phyloP scores from a whole-genome alignment of 2,113 vertebrate species.

The Cyphomyrus plagiostoma region DNA sequence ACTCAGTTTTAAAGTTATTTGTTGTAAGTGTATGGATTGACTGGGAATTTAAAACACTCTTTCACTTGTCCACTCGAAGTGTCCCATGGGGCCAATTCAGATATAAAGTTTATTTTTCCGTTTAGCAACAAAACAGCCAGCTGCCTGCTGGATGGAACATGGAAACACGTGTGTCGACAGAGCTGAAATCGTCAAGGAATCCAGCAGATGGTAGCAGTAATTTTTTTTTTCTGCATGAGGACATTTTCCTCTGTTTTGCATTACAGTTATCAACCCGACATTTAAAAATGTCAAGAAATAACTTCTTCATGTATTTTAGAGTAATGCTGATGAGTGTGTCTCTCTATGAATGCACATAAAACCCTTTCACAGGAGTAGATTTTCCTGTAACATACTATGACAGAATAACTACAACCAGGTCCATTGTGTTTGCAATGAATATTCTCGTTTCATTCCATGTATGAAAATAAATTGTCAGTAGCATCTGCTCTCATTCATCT shows the following conservation, averaged over 20 bases:
- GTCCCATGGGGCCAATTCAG: neutral
- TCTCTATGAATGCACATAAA: neutral
- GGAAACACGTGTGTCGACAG: neutral
- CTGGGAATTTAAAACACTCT: neutral
- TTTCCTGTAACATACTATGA: neutral
- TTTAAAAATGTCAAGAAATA: neutral
- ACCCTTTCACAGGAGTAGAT: neutral
- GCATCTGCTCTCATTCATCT: neutral
- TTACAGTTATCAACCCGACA: neutral
- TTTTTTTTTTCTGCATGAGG: neutral
- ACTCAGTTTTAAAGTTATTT: neutral
- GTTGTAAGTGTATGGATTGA: neutral
- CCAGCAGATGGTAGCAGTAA: neutral
- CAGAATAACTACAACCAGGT: neutral
- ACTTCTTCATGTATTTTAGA: neutral
- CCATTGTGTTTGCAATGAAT: neutral
- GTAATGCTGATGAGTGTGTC: neutral
- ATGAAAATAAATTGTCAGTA: neutral
- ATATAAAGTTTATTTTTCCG: neutral
- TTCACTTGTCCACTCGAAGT: neutral
- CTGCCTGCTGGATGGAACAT: neutral
- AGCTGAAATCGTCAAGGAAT: neutral
- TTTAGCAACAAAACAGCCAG: neutral
- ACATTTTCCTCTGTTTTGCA: neutral
- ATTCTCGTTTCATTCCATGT: neutral